Base-by-base conservation (phyloP, 64 coral and sea anemone genomes). In the Actinia tenebrosa region DNA sequence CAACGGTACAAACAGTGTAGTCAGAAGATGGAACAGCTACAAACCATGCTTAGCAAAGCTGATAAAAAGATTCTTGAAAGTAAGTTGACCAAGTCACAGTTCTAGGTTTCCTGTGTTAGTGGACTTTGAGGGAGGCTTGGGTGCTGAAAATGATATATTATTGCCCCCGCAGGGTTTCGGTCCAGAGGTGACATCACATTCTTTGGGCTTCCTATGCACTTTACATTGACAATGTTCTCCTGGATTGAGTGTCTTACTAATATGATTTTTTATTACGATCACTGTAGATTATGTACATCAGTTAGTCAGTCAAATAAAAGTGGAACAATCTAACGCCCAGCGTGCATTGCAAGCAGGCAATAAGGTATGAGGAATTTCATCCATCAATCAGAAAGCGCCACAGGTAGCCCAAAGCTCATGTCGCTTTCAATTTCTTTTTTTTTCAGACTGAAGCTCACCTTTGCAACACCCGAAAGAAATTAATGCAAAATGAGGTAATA, bases 401-500 rank as follows among this genome's bases (percentile, higher is more conserved):
- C 77, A 66, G 63, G 63, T 0, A 66, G 20, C 63, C 63, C 63
- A 25, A 10, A 42, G 13, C 9, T 75, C 69, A 30, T 30, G 13
- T 59, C 2, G 4, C 23, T 85, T 27, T 63, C 0, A 50, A 50
- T 50, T 46, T 46, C n/a, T 17, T 85, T 85, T 11, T 84, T 63
- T 84, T 63, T 16, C 42, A 85, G 80, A 92, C 77, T 47, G 90
- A 92, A 72, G 90, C 90, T 10, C 90, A 92, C 45, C 60, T 92
- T 27, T 92, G 90, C 59, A 79, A 82, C 42, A 87, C 90, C 18
- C 84, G 37, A 54, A 92, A 64, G 53, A 92, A 92, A 60, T 66
- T 92, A 55, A 92, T 92, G 90, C 84, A 92, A 75, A 92, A 92
- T 25, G 90, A 92, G 79, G 79, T 81, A 81, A 42, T 2, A 37